Conservation (phyloP, 2,113 vertebrate genomes). For the Megalops atlanticus region DNA sequence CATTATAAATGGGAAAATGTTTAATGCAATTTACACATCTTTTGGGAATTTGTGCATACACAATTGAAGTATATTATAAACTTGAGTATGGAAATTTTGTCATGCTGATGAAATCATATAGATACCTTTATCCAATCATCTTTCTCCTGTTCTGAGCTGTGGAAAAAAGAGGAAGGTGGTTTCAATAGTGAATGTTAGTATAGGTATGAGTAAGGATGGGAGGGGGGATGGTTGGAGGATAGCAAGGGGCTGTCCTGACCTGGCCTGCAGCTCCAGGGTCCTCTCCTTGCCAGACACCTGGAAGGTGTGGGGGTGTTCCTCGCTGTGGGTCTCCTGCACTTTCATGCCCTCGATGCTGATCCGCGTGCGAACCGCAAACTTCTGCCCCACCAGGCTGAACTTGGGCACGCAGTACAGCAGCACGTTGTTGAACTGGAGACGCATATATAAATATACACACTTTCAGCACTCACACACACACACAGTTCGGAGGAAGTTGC, state of each 20-base stretch:
- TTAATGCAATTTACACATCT: too few relatives aligned
- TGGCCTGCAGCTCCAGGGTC: constrained; percentile 88
- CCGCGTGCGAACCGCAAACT: constrained; percentile 83
- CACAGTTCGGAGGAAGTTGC: too few relatives aligned
- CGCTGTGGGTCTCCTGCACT: constrained; percentile 84
- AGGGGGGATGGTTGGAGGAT: not conserved
- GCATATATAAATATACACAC: constrained; percentile 16
- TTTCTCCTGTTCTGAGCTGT: constrained; percentile 86
- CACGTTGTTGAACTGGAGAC: constrained; percentile 90
- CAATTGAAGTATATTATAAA: too few relatives aligned
- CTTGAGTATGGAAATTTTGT: too few relatives aligned
- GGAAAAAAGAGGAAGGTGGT: constrained; percentile 31
- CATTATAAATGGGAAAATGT: too few relatives aligned
- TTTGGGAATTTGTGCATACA: too few relatives aligned
- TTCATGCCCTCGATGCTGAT: constrained; percentile 90
- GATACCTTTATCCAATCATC: constrained; percentile 93
- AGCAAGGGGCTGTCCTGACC: constrained; percentile 60
- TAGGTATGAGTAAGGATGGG: not conserved
- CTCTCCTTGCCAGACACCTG: constrained; percentile 91
- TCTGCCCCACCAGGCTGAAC: constrained; percentile 89
- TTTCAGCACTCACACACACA: too few relatives aligned
- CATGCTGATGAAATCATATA: not conserved
- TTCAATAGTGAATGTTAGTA: too few relatives aligned
- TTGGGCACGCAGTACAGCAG: constrained; percentile 90
- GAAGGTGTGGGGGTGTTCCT: constrained; percentile 87